Conservation (phyloP, 2,888 invertebrate genomes). For the Girardia tigrina region DNA sequence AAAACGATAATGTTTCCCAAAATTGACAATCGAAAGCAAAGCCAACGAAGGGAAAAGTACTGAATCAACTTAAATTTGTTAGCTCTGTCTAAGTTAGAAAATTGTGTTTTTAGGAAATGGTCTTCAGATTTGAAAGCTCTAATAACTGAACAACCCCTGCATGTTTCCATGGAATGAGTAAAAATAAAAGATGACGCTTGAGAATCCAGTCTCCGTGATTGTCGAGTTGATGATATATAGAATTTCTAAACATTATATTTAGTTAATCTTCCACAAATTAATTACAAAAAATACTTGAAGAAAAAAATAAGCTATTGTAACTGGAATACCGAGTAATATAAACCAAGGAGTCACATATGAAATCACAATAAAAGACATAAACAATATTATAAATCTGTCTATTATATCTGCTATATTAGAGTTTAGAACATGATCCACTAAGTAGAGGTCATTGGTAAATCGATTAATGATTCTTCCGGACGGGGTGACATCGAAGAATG, state of each 20-base stretch:
- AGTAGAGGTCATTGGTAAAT: conserved; percentile 70
- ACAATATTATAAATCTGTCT: conserved; percentile 41
- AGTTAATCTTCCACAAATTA: too few relatives aligned
- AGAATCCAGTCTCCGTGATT: not conserved
- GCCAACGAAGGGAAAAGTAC: not conserved
- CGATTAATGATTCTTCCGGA: conserved; percentile 70
- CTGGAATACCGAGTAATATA: not conserved
- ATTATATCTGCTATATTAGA: conserved; percentile 51
- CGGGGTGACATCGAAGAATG: conserved; percentile 75
- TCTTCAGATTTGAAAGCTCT: not conserved
- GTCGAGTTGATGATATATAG: not conserved
- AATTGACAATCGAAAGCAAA: not conserved
- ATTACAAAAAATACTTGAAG: not conserved
- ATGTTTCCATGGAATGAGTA: not conserved
- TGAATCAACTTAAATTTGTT: not conserved
- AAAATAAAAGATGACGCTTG: not conserved
- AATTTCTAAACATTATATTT: not conserved
- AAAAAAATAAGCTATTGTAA: not conserved
- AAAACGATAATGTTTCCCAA: not conserved
- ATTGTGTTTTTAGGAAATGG: not conserved
- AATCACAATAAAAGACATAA: not conserved
- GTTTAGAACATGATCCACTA: conserved; percentile 54
- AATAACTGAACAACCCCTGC: not conserved
- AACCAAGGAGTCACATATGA: not conserved
- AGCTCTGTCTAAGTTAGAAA: not conserved